Evolutionary conservation across 1,140 invertebrate genomes (phyloP).

Genomic region (Drosophila ficusphila): DNA sequence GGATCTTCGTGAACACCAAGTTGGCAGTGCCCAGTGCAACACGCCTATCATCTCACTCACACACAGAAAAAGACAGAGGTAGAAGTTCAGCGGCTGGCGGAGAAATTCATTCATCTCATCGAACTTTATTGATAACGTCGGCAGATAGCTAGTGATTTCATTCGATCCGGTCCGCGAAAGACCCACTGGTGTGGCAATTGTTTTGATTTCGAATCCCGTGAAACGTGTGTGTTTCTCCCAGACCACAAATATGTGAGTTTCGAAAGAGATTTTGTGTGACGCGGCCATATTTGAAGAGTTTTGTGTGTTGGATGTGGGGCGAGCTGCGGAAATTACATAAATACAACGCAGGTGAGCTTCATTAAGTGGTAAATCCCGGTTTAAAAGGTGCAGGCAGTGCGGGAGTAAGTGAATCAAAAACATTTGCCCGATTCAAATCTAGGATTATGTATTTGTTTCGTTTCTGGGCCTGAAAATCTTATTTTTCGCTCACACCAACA

Average conservation of each 20-base stretch:
- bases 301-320: conserved; percentile 52
- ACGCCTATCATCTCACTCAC: conserved; percentile 79
- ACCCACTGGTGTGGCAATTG: conserved; percentile 70
- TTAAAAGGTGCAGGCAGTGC: conserved; percentile 34
- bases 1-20: conserved; percentile 11
- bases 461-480: conserved; percentile 60
- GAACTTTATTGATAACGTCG: conserved; percentile 70
- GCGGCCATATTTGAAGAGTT: conserved; percentile 77
- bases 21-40: conserved; percentile 60
- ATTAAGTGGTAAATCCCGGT: not conserved
- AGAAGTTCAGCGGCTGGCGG: conserved; percentile 48
- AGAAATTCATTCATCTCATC: conserved; percentile 70
- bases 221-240: conserved; percentile 26
- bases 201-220: conserved; percentile 58
- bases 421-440: conserved; percentile 14
- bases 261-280: conserved; percentile 57
- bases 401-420: conserved; percentile 32
- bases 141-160: conserved; percentile 70
- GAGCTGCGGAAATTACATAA: conserved; percentile 69
- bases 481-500: conserved; percentile 76
- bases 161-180: conserved; percentile 64
- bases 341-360: conserved; percentile 57
- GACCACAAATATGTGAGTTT: conserved; percentile 64
- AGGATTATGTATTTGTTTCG: conserved; percentile 55
- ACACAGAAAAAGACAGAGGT: conserved; percentile 78